Evolutionary conservation across 2,113 vertebrate genomes (phyloP).

Genomic region (Rattus norvegicus): GRCr8 NC_086032.1:61285001-61285500

Average conservation of each 20-base stretch:
- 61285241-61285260: neutral
- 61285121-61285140: neutral
- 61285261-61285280: neutral
- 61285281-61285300: neutral
- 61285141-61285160: neutral
- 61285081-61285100: neutral
- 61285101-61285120: neutral
- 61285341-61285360: neutral
- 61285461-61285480: neutral
- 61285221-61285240: slow-evolving; percentile 8
- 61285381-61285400: neutral
- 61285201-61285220: neutral
- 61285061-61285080: neutral
- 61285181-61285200: neutral
- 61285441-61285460: neutral
- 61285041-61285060: neutral
- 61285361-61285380: neutral
- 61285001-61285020: neutral
- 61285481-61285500: neutral
- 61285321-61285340: neutral
- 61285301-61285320: neutral
- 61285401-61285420: neutral
- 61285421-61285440: neutral
- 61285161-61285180: neutral
- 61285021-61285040: neutral